phyloP scores from a whole-genome alignment of 2,888 invertebrate genomes.

The Drosophila siamana region DNA sequence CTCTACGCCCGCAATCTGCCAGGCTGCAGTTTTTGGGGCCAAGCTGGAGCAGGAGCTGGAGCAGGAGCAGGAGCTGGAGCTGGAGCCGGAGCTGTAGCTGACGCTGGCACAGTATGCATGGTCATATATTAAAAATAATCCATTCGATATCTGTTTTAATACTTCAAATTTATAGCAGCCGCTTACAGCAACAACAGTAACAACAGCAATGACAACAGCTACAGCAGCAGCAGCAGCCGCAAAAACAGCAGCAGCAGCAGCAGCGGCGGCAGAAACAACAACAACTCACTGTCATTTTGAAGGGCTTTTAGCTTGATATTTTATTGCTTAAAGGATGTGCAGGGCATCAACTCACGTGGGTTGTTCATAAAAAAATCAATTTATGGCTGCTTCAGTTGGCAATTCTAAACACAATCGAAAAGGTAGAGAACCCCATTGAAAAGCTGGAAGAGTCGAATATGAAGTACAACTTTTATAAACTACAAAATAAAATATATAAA shows the following conservation, averaged over 20 bases:
- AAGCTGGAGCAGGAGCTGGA: slow-evolving; percentile 7
- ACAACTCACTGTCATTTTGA: slow-evolving; percentile 68
- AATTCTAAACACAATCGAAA: neutral
- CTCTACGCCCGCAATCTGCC: slow-evolving; percentile 47
- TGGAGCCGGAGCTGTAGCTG: neutral
- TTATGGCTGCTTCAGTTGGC: neutral
- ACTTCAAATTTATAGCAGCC: slow-evolving; percentile 75
- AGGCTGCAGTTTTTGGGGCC: slow-evolving; percentile 61
- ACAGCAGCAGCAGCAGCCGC: slow-evolving; percentile 24
- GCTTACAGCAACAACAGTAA: slow-evolving; percentile 53
- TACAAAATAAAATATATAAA: too few relatives aligned
- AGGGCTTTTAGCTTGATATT: slow-evolving; percentile 76
- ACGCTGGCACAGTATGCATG: slow-evolving; percentile 54
- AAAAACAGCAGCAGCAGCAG: slow-evolving; percentile 27
- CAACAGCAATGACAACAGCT: slow-evolving; percentile 34
- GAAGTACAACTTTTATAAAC: too few relatives aligned
- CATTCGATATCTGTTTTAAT: slow-evolving; percentile 79
- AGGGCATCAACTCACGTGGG: slow-evolving; percentile 56
- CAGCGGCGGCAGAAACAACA: slow-evolving; percentile 37
- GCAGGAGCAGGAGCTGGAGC: slow-evolving; percentile 14
- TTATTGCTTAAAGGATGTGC: slow-evolving; percentile 76
- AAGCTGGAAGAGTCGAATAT: neutral
- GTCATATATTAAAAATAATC: slow-evolving; percentile 78
- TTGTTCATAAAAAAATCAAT: neutral
- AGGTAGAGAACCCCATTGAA: neutral